Evolutionary conservation across 1,140 invertebrate genomes (phyloP).

Genomic region (Neotoxoptera formosana): DNA sequence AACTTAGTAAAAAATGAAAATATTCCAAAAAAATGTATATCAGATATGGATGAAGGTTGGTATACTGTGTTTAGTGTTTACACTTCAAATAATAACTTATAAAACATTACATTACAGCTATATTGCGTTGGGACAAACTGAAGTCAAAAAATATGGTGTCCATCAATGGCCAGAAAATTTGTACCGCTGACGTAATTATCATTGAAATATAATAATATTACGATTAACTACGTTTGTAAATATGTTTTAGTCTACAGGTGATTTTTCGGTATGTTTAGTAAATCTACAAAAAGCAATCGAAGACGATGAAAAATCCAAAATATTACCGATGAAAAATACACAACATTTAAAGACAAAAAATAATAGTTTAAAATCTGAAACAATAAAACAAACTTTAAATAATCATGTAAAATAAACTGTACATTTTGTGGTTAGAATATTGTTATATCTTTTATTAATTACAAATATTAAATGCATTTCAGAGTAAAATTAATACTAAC

Average conservation of each 20-base stretch:
- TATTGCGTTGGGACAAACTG: neutral
- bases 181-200: neutral
- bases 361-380: neutral
- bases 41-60: neutral
- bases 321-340: neutral
- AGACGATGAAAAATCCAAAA: neutral
- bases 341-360: neutral
- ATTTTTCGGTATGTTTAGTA: neutral
- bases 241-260: neutral
- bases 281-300: neutral
- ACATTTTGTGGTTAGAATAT: neutral
- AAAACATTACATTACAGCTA: neutral
- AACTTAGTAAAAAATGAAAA: neutral
- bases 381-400: neutral
- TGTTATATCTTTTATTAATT: neutral
- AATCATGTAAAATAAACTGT: neutral
- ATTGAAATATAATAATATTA: neutral
- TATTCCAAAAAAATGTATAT: neutral
- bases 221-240: neutral
- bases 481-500: neutral
- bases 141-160: neutral
- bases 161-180: neutral
- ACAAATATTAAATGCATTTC: neutral
- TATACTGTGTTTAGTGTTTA: neutral
- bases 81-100: neutral